A percentile compares a stretch with the other conserved stretches of the same genome.
Evolutionary conservation across 1,140 invertebrate genomes (phyloP).

Genomic region (Procambarus clarkii): DNA sequence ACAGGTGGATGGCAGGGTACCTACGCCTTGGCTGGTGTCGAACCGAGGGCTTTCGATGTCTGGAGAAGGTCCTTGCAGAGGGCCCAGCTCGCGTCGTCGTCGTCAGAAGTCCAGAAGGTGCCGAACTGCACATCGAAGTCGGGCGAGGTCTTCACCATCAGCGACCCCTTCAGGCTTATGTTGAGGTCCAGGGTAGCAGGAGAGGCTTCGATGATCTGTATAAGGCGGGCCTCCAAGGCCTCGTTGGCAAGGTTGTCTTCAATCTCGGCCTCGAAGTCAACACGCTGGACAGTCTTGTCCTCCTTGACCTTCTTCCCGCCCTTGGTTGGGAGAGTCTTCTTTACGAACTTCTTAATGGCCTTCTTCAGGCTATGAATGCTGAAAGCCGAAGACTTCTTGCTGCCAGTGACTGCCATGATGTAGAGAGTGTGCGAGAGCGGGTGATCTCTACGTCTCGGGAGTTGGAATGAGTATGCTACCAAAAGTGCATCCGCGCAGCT

Average conservation of each 20-base stretch:
- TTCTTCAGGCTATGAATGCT: slow-evolving; percentile 69
- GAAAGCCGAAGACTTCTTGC: slow-evolving; percentile 58
- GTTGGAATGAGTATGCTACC: slow-evolving; percentile 69
- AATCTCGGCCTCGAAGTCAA: slow-evolving; percentile 70
- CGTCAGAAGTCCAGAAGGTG: slow-evolving; percentile 69
- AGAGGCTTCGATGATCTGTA: slow-evolving; percentile 70
- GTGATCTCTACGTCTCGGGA: slow-evolving; percentile 21
- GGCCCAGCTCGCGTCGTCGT: slow-evolving; percentile 59
- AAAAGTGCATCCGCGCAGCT: background rate
- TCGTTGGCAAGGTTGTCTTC: slow-evolving; percentile 73
- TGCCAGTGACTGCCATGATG: slow-evolving; percentile 56
- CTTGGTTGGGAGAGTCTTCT: slow-evolving; percentile 55
- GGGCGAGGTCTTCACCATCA: slow-evolving; percentile 41
- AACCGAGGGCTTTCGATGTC: background rate
- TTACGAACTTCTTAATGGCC: slow-evolving; percentile 65
- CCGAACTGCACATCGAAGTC: slow-evolving; percentile 64
- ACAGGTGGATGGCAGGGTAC: background rate
- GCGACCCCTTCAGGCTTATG: slow-evolving; percentile 62
- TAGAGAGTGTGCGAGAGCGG: background rate
- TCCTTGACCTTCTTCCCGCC: slow-evolving; percentile 46
- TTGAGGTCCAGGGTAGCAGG: slow-evolving; percentile 63
- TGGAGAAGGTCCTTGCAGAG: slow-evolving; percentile 55
- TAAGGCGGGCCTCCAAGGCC: slow-evolving; percentile 73
- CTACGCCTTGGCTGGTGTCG: slow-evolving; percentile 4
- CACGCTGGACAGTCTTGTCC: slow-evolving; percentile 24